Evolutionary conservation across 2,888 invertebrate genomes (phyloP).

Genomic region (Leucophenga maculata): DNA sequence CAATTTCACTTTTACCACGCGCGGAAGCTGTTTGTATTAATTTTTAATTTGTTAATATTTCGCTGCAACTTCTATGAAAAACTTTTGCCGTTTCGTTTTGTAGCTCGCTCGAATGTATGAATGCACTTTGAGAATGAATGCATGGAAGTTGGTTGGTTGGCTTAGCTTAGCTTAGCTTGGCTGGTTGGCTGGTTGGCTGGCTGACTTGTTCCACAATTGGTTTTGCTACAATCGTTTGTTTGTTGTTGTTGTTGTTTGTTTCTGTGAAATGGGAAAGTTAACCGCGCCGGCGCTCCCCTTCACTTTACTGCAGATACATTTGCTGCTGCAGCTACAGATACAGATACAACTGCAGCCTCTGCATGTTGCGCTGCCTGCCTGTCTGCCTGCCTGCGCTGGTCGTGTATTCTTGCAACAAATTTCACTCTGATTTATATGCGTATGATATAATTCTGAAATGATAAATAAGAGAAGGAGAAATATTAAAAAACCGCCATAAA

Average conservation of each 20-base stretch:
- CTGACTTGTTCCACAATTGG: slow-evolving; percentile 37
- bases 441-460: slow-evolving; percentile 31
- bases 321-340: neutral
- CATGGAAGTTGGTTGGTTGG: neutral
- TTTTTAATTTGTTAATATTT: slow-evolving; percentile 38
- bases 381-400: neutral
- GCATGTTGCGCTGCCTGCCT: neutral
- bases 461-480: neutral
- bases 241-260: slow-evolving; percentile 33
- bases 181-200: no score
- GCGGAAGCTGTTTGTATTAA: slow-evolving; percentile 30
- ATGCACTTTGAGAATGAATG: neutral
- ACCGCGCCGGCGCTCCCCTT: slow-evolving; percentile 28
- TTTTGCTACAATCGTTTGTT: slow-evolving; percentile 26
- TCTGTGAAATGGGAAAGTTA: slow-evolving; percentile 49
- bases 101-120: neutral
- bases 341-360: neutral
- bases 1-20: slow-evolving; percentile 31
- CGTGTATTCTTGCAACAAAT: slow-evolving; percentile 15
- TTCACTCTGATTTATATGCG: slow-evolving; percentile 27
- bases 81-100: neutral
- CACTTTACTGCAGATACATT: slow-evolving; percentile 6
- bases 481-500: neutral
- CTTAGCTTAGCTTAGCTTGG: slow-evolving; percentile 33
- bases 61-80: neutral